Evolutionary conservation across 2,797 vertebrate genomes (phyloP).

Genomic region (Myiotriccus ornatus): DNA sequence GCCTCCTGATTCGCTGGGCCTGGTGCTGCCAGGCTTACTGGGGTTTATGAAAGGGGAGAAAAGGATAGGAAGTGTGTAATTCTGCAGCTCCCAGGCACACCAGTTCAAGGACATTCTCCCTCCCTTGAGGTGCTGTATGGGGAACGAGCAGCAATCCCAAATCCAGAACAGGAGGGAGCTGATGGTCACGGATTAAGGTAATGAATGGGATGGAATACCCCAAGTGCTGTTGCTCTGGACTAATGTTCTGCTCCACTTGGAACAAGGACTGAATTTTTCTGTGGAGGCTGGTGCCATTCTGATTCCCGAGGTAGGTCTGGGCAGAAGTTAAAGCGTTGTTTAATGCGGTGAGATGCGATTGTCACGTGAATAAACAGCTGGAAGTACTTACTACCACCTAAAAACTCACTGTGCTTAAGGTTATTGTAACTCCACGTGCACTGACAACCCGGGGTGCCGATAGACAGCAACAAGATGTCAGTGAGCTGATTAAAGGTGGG

Average conservation of each 20-base stretch:
- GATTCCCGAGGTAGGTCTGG: not conserved
- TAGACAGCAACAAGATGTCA: not conserved
- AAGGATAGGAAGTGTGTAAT: rapidly evolving
- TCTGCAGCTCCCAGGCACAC: not conserved
- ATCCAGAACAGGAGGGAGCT: not conserved
- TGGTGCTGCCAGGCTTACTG: not conserved
- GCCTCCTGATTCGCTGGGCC: rapidly evolving
- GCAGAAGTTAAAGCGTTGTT: not conserved
- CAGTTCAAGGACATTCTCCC: not conserved
- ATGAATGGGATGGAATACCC: not conserved
- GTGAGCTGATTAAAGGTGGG: not conserved
- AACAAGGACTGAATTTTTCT: not conserved
- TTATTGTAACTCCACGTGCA: not conserved
- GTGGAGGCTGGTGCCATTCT: not conserved
- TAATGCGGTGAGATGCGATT: not conserved
- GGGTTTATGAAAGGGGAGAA: not conserved
- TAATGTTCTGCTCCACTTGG: not conserved
- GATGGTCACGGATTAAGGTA: rapidly evolving
- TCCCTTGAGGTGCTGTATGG: rapidly evolving
- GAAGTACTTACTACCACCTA: not conserved
- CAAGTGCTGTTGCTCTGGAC: not conserved
- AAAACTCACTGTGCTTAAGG: not conserved
- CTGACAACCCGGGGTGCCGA: not conserved
- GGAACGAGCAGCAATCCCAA: not conserved
- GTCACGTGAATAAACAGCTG: not conserved